Evolutionary conservation across 2,113 vertebrate species (phyloP), one percentile per base, ranked within the genome.

Genomic region (Hiodon tergisus): DNA sequence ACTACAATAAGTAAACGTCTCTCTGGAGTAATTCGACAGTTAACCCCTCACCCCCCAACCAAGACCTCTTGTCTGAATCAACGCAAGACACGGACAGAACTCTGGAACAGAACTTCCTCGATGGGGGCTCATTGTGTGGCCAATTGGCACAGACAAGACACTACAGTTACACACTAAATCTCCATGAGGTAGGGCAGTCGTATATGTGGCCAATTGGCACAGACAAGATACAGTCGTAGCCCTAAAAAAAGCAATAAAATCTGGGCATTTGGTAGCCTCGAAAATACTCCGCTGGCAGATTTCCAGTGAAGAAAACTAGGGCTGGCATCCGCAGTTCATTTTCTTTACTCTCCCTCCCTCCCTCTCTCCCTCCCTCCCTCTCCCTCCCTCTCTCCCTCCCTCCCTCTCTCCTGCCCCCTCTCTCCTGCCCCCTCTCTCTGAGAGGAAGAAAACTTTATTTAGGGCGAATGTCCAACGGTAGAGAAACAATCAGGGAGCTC

Each of bases 391-490:
- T 67, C 9, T 11, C 47, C 47, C 47, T 3, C 10, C 65, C 10
- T 3, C 63, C 6, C 65, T 67, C 17, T n/a, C n/a, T n/a, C n/a
- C n/a, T n/a, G 31, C n/a, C 14, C 5, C 31, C 48, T 57, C 7
- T 67, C 47, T 8, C 47, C 10, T 6, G 5, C 10, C 48, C 46
- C 9, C 31, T 57, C 47, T 31, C 31, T n/a, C 55, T 17, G 1
- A 16, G 6, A 17, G 50, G 54, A 14, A 58, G 14, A 52, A 6
- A 73, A 62, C 72, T 70, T 70, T 69, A 61, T 70, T 76, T 63
- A 52, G 74, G 8, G 16, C 14, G 3, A 71, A 8, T 4, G 11
- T 4, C 57, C 8, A 57, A 48, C 9, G 51, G 62, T n/a, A 48
- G 48, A 10, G 8, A 5, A 72, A 77, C 54, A 71, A 72, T 67